Conservation (phyloP, 2,113 vertebrate species). For the Patagioenas fasciata region DNA sequence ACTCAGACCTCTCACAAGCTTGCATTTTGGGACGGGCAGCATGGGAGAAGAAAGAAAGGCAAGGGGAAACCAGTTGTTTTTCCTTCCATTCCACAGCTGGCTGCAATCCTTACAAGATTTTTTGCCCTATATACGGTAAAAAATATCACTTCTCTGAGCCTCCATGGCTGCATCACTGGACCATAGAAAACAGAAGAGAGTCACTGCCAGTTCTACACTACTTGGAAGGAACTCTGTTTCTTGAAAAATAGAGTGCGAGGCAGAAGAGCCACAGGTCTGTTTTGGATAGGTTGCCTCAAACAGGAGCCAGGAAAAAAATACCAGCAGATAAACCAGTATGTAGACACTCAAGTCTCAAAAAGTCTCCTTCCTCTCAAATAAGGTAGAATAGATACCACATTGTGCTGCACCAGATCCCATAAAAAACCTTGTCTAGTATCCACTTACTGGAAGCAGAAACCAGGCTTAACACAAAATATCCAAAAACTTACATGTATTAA, state of each 20-base stretch:
- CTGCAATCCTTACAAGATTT: background rate
- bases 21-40: accelerated
- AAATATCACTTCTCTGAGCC: background rate
- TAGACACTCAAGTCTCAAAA: background rate
- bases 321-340: background rate
- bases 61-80: background rate
- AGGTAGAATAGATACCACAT: background rate
- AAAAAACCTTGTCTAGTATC: background rate
- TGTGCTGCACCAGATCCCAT: background rate
- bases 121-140: background rate
- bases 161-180: background rate
- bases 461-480: background rate
- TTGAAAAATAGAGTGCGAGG: accelerated
- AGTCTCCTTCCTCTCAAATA: background rate
- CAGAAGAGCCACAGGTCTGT: background rate
- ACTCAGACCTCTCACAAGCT: background rate
- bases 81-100: background rate
- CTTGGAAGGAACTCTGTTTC: background rate
- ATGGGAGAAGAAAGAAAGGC: background rate
- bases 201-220: background rate
- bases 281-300: background rate
- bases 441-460: background rate
- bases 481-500: background rate
- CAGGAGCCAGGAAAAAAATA: background rate
- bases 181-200: background rate